Evolutionary conservation across 2,888 invertebrate species (phyloP).

Genomic region (Hirtodrosophila alboralis): DNA sequence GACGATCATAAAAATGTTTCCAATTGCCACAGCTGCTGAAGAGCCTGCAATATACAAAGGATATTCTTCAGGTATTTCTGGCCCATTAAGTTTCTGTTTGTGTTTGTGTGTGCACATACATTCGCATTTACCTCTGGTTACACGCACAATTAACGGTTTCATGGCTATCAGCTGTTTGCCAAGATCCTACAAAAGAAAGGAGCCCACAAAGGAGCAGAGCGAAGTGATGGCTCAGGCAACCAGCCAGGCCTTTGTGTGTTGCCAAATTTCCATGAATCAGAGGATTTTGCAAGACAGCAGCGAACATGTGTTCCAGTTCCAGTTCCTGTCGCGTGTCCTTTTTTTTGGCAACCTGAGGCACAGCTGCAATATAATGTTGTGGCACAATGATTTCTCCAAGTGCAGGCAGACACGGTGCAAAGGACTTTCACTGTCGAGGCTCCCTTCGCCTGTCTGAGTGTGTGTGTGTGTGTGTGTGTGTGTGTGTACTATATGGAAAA

Average conservation of each 20-base stretch:
- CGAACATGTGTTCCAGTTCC: conserved; percentile 61
- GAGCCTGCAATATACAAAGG: conserved; percentile 14
- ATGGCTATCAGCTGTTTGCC: conserved; percentile 69
- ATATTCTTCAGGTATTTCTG: conserved; percentile 29
- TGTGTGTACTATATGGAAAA: conserved; percentile 77
- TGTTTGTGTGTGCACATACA: conserved; percentile 17
- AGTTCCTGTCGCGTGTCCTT: conserved; percentile 58
- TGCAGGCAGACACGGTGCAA: conserved; percentile 72
- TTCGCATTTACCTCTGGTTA: conserved; percentile 49
- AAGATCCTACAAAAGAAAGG: conserved; percentile 14
- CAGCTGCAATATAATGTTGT: conserved; percentile 48
- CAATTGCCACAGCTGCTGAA: conserved; percentile 41
- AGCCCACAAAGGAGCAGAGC: conserved; percentile 2
- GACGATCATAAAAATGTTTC: conserved; percentile 9
- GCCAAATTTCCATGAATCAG: conserved; percentile 46
- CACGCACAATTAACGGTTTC: conserved; percentile 67
- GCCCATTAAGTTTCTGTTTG: conserved; percentile 43
- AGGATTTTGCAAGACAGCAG: conserved; percentile 41
- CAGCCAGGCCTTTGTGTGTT: conserved; percentile 29
- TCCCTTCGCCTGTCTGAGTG: conserved; percentile 39
- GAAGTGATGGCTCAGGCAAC: conserved; percentile 1
- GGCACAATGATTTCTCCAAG: conserved; percentile 67
- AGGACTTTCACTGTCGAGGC: conserved; percentile 81
- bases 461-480: conserved; percentile 28
- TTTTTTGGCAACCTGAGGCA: conserved; percentile 44